Base-by-base conservation (phyloP, 2,888 invertebrate species). In the Bombylius discolor region DNA sequence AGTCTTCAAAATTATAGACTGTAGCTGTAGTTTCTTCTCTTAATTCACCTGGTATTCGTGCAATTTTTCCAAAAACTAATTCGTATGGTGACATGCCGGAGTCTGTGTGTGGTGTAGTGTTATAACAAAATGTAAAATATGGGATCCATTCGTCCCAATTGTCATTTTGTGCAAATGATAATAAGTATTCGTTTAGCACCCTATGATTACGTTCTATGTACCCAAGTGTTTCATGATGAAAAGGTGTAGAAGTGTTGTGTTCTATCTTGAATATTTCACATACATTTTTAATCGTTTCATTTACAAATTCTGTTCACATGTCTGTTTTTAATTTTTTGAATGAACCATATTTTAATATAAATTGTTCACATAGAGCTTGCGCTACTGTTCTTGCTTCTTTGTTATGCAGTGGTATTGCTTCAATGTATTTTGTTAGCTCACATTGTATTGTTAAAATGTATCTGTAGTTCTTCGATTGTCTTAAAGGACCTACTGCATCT, bases 301-400 rank as follows among this genome's bases (percentile, higher is more conserved):
- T 23, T 3, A 23, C 23, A 23, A 23, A 23, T 23, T 23, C 23
- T 23, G 23, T 23, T 23, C 23, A 59, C 51, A 53, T 23, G 55
- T 59, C 62, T n/a, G 60, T 52, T 55, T 57, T 58, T 36, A 62
- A 39, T 34, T 45, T 54, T 36, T 51, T 59, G 49, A 58, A 58
- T 44, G 55, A 56, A 47, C 61, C 61, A 49, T 57, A 60, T 45
- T 55, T 61, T 32, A 62, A 51, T 31, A 65, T 62, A 42, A 63
- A 62, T 44, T 60, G 55, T 53, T 64, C 58, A 23, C 48, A n/a
- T 42, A 64, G 61, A 33, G 61, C 61, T 60, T 51, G 61, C 23
- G 64, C 62, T 4, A 63, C 56, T 4, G 61, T 63, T 36, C 52
- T 56, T 32, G 64, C 62, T 52, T 61, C 62, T 62, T 64, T 65